Percentiles rank a stretch among this genome's conserved stretches.
Evolutionary conservation across 2,888 invertebrate species (phyloP).

Genomic region (Melangyna quadrimaculata): DNA sequence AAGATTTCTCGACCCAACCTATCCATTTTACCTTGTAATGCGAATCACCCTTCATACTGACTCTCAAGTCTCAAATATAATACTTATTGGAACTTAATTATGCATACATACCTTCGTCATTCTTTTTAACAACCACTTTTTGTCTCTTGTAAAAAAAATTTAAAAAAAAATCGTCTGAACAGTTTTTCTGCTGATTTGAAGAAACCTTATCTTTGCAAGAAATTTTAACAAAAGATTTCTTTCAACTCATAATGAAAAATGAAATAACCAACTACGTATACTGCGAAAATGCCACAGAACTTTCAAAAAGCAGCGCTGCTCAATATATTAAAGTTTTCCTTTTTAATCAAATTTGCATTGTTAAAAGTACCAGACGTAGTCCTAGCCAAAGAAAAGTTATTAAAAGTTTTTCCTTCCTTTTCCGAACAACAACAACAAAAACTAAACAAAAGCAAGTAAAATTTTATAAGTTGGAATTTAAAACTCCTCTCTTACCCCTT

Average conservation of each 20-base stretch:
- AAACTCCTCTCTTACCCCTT: constrained; percentile 86
- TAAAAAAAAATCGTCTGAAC: background rate
- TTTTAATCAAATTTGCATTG: constrained; percentile 71
- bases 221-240: background rate
- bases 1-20: no score
- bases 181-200: background rate
- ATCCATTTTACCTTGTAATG: no score
- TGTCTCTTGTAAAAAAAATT: background rate
- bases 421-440: constrained; percentile 14
- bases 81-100: background rate
- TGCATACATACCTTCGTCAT: no score
- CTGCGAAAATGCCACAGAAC: background rate
- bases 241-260: constrained; percentile 10
- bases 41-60: no score
- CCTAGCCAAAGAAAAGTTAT: constrained; percentile 51
- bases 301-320: constrained; percentile 18
- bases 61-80: no score
- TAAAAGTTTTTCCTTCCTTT: constrained; percentile 58
- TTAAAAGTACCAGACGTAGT: constrained; percentile 53
- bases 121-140: background rate
- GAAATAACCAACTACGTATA: constrained; percentile 18
- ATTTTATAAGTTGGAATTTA: constrained; percentile 10
- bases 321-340: constrained; percentile 58
- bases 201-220: background rate
- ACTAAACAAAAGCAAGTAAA: constrained; percentile 40